Evolutionary conservation across 2,113 vertebrate genomes (phyloP).

Genomic region (Megatriorchis doriae): DNA sequence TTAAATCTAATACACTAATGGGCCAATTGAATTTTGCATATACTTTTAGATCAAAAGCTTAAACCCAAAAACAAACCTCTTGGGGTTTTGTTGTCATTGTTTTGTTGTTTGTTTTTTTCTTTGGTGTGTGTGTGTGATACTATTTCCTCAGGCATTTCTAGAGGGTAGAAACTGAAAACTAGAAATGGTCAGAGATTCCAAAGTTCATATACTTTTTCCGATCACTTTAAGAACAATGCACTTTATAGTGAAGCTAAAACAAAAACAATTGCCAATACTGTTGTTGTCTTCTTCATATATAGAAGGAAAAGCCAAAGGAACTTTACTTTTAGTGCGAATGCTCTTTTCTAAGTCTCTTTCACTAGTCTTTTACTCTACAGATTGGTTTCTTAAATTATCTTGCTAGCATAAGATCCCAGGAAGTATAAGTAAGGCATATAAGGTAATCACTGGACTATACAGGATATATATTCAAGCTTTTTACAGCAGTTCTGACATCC

Average conservation of each 20-base stretch:
- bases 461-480: not conserved
- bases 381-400: not conserved
- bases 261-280: not conserved
- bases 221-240: not conserved
- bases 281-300: not conserved
- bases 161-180: not conserved
- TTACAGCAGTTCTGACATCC: not conserved
- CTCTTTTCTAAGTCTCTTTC: not conserved
- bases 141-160: not conserved
- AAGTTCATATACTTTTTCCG: not conserved
- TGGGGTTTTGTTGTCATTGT: accelerated
- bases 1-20: not conserved
- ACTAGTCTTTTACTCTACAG: not conserved
- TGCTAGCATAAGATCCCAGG: not conserved
- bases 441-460: not conserved
- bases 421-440: not conserved
- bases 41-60: not conserved
- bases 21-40: not conserved
- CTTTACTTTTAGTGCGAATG: not conserved
- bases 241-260: not conserved
- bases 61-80: not conserved
- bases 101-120: no score
- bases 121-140: not conserved
- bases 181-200: not conserved
- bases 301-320: not conserved